Base-by-base conservation (phyloP, 2,888 invertebrate genomes). In the Cenopis cana region DNA sequence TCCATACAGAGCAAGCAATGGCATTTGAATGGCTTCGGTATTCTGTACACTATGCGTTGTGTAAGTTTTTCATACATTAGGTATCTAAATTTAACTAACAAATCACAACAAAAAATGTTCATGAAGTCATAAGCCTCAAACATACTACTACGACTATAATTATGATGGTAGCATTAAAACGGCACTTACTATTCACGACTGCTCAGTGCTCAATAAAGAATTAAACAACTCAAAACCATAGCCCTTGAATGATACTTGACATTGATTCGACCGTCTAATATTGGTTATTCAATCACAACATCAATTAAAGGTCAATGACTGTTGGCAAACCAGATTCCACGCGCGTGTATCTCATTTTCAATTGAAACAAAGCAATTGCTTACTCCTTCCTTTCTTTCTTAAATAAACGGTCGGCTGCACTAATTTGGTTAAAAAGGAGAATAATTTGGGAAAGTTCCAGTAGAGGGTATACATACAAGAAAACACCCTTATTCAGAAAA, bases 301-400 rank as follows among this genome's bases (percentile, higher is more conserved):
- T 9, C 60, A 24, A 24, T 24, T 24, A 38, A 36, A 59, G 57
- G n/a, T 67, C 67, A 59, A 24, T 24, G 57, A 59, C 67, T 38
- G n/a, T 14, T 24, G 20, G n/a, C 18, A n/a, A 50, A 38, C 57
- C 57, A 50, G 66, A 50, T 49, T 18, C 11, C 4, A 52, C 5
- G 14, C 66, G 36, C 49, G 20, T 56, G 38, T 55, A 33, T 33
- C 3, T 33, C 3, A 33, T 46, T 24, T 38, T 38, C 38, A 67
- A 67, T 52, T 24, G 20, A 67, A 52, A 59, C 24, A 38, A 18
- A 20, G 29, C 33, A 55, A 49, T 33, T 57, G 33, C 49, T n/a
- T 57, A 49, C 49, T n/a, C n/a, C n/a, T n/a, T n/a, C n/a, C n/a
- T n/a, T n/a, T n/a, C n/a, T n/a, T n/a, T 50, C 12, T 10, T 11